Percentiles rank a stretch among this genome's conserved stretches.
These are phyloP conservation scores for Sialis lutaria DNA, from an alignment of 2,888 invertebrate species.

Conservation along the genomic window DNA sequence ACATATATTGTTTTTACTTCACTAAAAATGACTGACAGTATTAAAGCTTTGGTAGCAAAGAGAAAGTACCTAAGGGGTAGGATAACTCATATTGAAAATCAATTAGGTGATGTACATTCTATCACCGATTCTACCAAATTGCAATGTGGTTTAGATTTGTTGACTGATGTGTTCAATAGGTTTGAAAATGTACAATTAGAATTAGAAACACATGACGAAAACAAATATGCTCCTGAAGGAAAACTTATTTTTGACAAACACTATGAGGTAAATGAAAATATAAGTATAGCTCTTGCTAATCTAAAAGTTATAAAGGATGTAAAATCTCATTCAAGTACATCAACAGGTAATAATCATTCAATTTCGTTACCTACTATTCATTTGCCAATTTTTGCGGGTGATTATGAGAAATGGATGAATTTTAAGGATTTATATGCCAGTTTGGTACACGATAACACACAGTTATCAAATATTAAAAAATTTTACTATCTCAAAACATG, in stretches of 20 bases:
- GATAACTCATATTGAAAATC: not conserved
- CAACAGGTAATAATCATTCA: not conserved
- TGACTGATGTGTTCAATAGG: not conserved
- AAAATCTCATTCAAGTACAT: not conserved
- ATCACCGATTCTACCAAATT: not conserved
- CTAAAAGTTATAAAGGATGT: not conserved
- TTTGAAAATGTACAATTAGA: not conserved
- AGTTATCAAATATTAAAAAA: not conserved
- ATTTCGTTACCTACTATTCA: not conserved
- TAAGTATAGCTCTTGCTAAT: not conserved
- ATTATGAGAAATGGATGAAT: not conserved
- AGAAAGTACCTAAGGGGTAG: not conserved
- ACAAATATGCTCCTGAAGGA: not conserved
- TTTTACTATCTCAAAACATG: not conserved
- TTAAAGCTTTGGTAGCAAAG: not conserved
- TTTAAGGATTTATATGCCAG: not conserved
- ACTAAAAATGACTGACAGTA: not conserved
- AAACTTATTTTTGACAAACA: not conserved
- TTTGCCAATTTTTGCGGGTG: not conserved
- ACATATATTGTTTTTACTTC: slow-evolving; percentile 9
- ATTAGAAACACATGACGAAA: not conserved
- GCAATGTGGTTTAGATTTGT: not conserved
- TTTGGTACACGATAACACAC: not conserved
- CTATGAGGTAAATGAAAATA: not conserved
- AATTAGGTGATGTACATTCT: not conserved